Evolutionary conservation across 2,113 vertebrate species (phyloP).

Genomic region (Capreolus pygargus): DNA sequence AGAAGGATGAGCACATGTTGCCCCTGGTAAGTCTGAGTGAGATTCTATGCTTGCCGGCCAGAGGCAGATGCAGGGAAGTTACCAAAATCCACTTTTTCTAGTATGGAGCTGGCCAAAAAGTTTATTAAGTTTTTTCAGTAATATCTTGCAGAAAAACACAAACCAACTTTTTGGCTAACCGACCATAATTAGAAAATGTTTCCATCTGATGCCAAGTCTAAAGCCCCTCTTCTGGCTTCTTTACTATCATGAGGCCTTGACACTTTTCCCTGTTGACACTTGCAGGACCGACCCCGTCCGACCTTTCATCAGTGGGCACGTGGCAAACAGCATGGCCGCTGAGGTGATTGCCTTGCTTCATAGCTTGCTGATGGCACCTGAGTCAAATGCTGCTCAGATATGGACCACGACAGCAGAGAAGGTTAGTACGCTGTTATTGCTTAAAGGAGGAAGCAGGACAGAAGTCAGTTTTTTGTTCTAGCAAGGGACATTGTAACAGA

Average conservation of each 20-base stretch:
- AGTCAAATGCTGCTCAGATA: conserved; percentile 97
- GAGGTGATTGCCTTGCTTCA: conserved; percentile 97
- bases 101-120: neutral
- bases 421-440: conserved; percentile 73
- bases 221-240: neutral
- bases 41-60: neutral
- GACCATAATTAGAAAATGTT: neutral
- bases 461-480: neutral
- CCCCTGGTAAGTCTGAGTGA: neutral
- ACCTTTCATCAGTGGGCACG: conserved; percentile 97
- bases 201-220: neutral
- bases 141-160: neutral
- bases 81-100: neutral
- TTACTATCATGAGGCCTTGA: neutral
- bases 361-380: conserved; percentile 95
- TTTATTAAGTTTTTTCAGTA: neutral
- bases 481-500: neutral
- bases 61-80: neutral
- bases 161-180: neutral
- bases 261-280: neutral
- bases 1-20: neutral
- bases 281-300: conserved; percentile 93
- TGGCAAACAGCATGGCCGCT: conserved; percentile 98
- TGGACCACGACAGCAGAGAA: conserved; percentile 98
- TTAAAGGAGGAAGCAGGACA: neutral